phyloP scores from a whole-genome alignment of 1,140 invertebrate species.

The Pseudachorutes palmiensis region DNA sequence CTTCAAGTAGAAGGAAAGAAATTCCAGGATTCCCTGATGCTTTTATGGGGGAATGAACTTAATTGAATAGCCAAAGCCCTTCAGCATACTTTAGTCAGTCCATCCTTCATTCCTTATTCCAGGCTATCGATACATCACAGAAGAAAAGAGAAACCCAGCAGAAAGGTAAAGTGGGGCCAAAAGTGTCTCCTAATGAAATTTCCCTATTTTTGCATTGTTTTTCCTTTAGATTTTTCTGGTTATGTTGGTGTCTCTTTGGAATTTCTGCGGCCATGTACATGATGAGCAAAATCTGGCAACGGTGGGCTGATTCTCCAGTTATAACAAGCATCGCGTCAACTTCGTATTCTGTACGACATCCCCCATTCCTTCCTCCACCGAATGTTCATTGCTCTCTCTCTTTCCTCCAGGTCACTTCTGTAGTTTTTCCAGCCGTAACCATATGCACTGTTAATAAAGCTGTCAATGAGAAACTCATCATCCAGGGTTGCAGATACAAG shows the following conservation, averaged over 20 bases:
- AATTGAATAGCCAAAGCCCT: constrained; percentile 9
- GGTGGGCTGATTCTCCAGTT: constrained; percentile 35
- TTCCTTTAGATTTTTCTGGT: constrained; percentile 33
- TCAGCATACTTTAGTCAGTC: no score
- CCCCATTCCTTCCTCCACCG: background rate
- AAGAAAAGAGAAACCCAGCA: constrained; percentile 23
- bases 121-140: constrained; percentile 36
- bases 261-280: constrained; percentile 33
- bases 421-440: constrained; percentile 37
- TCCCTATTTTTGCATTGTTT: constrained; percentile 6
- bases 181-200: background rate
- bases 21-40: background rate
- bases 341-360: constrained; percentile 31
- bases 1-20: background rate
- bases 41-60: background rate
- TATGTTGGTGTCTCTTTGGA: constrained; percentile 36
- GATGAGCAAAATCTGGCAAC: constrained; percentile 36
- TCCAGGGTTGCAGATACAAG: constrained; percentile 35
- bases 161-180: constrained; percentile 37
- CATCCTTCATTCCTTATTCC: constrained; percentile 28
- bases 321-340: constrained; percentile 33
- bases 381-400: background rate
- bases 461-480: constrained; percentile 37
- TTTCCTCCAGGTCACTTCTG: background rate
- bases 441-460: constrained; percentile 39